Evolutionary conservation across 1,140 invertebrate genomes (phyloP).

Genomic region (Acyrthosiphon pisum): DNA sequence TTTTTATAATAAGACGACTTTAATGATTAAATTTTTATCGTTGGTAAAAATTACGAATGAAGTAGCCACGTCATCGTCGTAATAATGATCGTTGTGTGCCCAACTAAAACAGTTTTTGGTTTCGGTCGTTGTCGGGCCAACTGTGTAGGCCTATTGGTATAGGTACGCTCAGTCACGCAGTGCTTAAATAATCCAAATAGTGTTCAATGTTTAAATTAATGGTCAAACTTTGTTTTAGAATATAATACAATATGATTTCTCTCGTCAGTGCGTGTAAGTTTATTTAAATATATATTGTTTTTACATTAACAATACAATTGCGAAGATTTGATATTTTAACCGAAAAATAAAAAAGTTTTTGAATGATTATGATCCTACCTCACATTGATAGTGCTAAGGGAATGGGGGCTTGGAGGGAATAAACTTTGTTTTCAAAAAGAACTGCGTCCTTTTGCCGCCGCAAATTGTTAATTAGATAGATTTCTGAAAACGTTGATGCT

Average conservation of each 20-base stretch:
- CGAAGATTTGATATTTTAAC: too few species aligned
- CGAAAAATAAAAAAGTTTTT: too few species aligned
- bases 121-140: neutral
- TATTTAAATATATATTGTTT: neutral
- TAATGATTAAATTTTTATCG: neutral
- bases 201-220: neutral
- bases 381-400: too few species aligned
- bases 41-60: neutral
- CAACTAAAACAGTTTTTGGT: neutral
- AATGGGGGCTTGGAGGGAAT: too few species aligned
- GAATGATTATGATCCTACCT: too few species aligned
- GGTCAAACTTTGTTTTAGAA: neutral
- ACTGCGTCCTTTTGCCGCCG: too few species aligned
- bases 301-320: neutral
- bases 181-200: neutral
- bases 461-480: too few species aligned
- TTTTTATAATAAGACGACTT: neutral
- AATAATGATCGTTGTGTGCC: neutral
- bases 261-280: neutral
- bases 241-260: neutral
- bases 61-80: neutral
- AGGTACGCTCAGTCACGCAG: neutral
- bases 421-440: too few species aligned
- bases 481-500: too few species aligned
- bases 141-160: neutral